These are phyloP conservation scores for Amblyjoppa fuscipennis DNA, from an alignment of 2,888 invertebrate species.

Conservation along the genomic window DNA sequence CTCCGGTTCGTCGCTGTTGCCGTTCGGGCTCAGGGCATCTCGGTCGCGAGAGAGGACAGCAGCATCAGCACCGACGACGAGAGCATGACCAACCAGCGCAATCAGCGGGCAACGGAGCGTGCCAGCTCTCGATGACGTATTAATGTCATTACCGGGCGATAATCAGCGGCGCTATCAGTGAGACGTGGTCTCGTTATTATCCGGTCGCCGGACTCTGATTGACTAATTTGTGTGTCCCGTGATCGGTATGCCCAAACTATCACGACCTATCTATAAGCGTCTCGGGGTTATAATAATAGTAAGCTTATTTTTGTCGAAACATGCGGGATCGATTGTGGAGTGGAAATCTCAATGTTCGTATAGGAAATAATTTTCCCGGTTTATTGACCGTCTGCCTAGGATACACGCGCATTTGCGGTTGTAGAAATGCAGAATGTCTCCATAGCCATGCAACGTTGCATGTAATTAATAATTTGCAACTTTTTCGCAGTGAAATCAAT, in stretches of 20 bases:
- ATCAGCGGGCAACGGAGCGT: slow-evolving; percentile 80
- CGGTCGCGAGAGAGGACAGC: slow-evolving; percentile 30
- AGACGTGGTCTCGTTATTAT: slow-evolving; percentile 77
- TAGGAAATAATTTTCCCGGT: not conserved
- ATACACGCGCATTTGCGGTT: not conserved
- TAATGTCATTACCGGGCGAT: slow-evolving; percentile 82
- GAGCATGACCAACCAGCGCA: slow-evolving; percentile 71
- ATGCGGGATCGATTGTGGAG: not conserved
- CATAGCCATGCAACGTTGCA: too few relatives aligned
- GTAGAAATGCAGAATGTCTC: not conserved
- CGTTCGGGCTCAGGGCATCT: slow-evolving; percentile 6
- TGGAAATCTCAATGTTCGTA: not conserved
- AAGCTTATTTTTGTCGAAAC: not conserved
- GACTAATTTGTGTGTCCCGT: slow-evolving; percentile 75
- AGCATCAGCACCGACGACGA: slow-evolving; percentile 31
- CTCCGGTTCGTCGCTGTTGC: slow-evolving; percentile 8
- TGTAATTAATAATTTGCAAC: too few relatives aligned
- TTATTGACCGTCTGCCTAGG: too few relatives aligned
- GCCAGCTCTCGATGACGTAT: slow-evolving; percentile 81
- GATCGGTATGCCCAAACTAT: slow-evolving; percentile 54
- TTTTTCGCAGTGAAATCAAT: not conserved
- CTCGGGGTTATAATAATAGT: not conserved
- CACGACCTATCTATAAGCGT: not conserved
- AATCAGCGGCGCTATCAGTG: slow-evolving; percentile 75
- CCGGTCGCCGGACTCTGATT: slow-evolving; percentile 77